These are phyloP conservation scores for Alca torda DNA, from an alignment of 2,797 vertebrate species.

Conservation along the genomic window DNA sequence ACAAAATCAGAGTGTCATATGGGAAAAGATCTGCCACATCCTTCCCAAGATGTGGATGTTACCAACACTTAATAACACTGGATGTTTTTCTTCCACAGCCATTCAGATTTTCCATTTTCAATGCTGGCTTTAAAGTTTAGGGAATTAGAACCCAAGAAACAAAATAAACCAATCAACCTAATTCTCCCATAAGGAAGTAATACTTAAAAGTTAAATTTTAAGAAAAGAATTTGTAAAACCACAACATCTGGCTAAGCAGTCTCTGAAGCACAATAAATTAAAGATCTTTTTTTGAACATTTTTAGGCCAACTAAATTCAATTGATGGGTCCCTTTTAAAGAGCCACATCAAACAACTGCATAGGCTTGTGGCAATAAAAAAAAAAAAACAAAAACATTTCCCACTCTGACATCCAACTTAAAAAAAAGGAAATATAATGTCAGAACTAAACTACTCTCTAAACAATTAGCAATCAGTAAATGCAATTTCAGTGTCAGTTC, in stretches of 20 bases:
- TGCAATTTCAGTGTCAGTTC: background rate
- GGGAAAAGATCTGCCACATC: background rate
- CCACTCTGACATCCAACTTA: background rate
- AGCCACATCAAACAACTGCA: background rate
- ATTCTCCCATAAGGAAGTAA: background rate
- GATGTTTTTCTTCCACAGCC: background rate
- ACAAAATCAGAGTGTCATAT: background rate
- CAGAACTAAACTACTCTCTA: background rate
- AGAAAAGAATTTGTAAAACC: background rate
- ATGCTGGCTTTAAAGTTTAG: background rate
- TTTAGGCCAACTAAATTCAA: background rate
- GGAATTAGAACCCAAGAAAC: background rate
- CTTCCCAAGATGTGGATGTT: background rate
- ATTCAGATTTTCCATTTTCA: background rate
- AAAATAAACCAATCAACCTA: background rate
- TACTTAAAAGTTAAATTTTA: background rate
- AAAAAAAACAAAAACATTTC: background rate
- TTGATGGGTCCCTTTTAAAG: background rate
- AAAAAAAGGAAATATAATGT: background rate
- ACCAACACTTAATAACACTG: background rate
- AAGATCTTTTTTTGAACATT: background rate
- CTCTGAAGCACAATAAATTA: background rate
- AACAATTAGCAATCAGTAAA: background rate
- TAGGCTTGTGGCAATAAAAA: background rate
- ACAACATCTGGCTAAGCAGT: background rate